Conservation (phyloP, 2,113 vertebrate genomes). For the Phalacrocorax aristotelis region DNA sequence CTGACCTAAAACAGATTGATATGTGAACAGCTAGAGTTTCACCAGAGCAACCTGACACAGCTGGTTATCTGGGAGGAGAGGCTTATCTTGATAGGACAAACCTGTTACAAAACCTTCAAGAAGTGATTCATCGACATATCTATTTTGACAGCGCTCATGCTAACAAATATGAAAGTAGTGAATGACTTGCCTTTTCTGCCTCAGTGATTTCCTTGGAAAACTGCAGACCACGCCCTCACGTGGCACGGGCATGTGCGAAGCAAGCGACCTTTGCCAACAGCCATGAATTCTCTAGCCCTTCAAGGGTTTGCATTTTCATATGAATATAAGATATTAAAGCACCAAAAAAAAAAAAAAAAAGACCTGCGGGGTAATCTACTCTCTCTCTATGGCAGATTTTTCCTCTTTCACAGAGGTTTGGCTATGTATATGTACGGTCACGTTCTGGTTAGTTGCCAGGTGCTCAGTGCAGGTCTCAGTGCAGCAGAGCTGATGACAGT, state of each 20-base stretch:
- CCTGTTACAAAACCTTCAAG: not conserved
- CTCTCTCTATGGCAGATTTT: not conserved
- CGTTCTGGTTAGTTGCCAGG: not conserved
- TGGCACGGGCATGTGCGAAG: not conserved
- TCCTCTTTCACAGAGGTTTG: not conserved
- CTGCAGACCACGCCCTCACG: not conserved
- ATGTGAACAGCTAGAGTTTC: not conserved
- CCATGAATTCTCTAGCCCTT: not conserved
- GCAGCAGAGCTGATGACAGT: not conserved
- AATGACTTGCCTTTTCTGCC: not conserved
- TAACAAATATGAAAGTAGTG: not conserved
- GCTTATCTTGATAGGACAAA: not conserved
- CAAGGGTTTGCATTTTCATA: not conserved
- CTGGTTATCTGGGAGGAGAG: not conserved
- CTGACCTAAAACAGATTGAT: rapidly evolving
- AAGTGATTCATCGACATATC: not conserved
- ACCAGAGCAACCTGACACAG: not conserved
- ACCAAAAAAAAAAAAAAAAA: not conserved
- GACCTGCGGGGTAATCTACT: not conserved
- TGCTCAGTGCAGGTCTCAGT: not conserved
- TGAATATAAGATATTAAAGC: not conserved
- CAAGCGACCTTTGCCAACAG: not conserved
- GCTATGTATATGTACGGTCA: not conserved
- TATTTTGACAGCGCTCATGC: not conserved
- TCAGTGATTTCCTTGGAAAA: not conserved